Percentiles rank a stretch among this genome's conserved stretches.
phyloP scores from a whole-genome alignment of 2,888 invertebrate genomes.

The Drosophila sordidula region DNA sequence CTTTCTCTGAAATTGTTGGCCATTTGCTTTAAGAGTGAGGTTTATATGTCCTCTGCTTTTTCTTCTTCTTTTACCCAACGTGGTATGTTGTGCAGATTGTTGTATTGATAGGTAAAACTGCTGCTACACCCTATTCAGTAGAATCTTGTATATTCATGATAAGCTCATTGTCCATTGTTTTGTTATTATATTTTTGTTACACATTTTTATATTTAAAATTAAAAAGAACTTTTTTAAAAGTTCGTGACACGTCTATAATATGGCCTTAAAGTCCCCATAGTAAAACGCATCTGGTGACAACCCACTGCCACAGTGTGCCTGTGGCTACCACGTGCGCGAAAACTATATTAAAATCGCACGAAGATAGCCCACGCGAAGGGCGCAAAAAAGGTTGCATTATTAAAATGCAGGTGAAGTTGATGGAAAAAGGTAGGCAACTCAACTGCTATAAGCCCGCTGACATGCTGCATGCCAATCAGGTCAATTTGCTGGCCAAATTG shows the following conservation, averaged over 20 bases:
- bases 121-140: no score
- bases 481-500: constrained; percentile 58
- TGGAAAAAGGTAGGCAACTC: constrained; percentile 20
- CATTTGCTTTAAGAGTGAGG: not conserved
- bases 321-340: constrained; percentile 6
- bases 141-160: no score
- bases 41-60: not conserved
- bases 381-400: constrained; percentile 36
- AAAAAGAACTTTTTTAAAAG: no score
- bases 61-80: not conserved
- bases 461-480: constrained; percentile 58
- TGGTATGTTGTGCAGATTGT: no score
- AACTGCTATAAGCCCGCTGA: constrained; percentile 33
- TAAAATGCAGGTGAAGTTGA: constrained; percentile 40
- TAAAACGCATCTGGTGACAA: not conserved
- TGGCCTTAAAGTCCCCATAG: not conserved
- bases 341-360: constrained; percentile 31
- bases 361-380: constrained; percentile 1
- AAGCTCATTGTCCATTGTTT: no score
- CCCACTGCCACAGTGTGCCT: not conserved
- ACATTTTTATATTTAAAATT: no score
- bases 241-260: no score
- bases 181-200: no score
- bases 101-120: no score
- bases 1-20: constrained; percentile 5